Percentiles rank a stretch among this genome's conserved stretches.
Conservation (phyloP, 2,797 vertebrate genomes). For the Mormyrops attenuatus region DNA sequence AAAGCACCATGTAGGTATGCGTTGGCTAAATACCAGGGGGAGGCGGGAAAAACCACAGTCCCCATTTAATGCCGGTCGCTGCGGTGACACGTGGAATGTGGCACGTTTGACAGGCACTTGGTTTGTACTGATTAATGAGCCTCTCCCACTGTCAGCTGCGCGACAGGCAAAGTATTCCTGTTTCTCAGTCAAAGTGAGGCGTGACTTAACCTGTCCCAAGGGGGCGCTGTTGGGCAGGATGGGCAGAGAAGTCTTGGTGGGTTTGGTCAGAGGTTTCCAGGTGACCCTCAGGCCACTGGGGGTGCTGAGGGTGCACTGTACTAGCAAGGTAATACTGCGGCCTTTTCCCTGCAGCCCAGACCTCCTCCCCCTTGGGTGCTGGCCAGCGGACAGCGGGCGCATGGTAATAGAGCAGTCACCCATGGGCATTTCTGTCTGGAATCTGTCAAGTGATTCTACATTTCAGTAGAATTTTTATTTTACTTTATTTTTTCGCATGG, state of each 20-base stretch:
- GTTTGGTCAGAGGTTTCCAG: neutral
- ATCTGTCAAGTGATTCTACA: neutral
- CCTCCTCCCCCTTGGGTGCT: neutral
- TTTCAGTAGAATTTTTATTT: neutral
- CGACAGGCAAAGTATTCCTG: neutral
- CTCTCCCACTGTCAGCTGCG: neutral
- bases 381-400: neutral
- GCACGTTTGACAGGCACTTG: neutral
- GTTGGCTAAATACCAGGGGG: neutral
- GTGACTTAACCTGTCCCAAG: constrained; percentile 8
- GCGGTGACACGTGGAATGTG: neutral
- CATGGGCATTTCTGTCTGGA: neutral
- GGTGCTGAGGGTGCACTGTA: neutral
- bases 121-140: constrained; percentile 10
- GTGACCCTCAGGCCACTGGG: neutral
- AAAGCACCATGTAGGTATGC: neutral
- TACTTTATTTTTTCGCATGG: neutral
- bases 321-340: neutral
- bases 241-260: neutral
- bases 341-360: neutral
- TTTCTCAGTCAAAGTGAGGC: neutral
- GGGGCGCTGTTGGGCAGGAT: constrained; percentile 8
- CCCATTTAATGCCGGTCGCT: neutral
- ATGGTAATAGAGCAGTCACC: neutral
- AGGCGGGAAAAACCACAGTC: neutral